phyloP scores from a whole-genome alignment of 1,140 invertebrate genomes.

The Drosophila varians region DNA sequence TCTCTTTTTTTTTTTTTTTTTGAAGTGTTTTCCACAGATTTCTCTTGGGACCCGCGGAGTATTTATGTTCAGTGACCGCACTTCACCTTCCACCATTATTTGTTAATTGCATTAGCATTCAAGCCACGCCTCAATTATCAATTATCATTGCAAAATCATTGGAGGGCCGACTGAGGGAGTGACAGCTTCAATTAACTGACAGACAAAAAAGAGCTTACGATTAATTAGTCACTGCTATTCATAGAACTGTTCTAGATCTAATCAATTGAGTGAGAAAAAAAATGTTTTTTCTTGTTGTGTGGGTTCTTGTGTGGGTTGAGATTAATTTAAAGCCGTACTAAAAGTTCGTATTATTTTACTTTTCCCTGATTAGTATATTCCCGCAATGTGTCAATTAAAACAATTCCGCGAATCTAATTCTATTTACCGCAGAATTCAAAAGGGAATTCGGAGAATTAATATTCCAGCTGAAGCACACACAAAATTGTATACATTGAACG shows the following conservation, averaged over 20 bases:
- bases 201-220: slow-evolving; percentile 12
- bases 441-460: background rate
- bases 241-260: background rate
- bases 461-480: background rate
- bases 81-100: slow-evolving; percentile 20
- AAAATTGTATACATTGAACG: background rate
- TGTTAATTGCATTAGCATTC: slow-evolving; percentile 39
- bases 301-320: background rate
- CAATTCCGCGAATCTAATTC: too few species aligned
- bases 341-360: background rate
- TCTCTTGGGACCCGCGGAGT: slow-evolving; percentile 19
- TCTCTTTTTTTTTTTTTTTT: background rate
- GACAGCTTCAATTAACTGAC: slow-evolving; percentile 43
- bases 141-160: slow-evolving; percentile 5
- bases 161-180: slow-evolving; percentile 1
- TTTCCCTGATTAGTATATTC: too few species aligned
- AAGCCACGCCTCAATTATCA: slow-evolving; percentile 7
- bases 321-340: background rate
- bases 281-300: background rate
- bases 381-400: too few species aligned
- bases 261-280: background rate
- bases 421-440: too few species aligned
- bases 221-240: slow-evolving; percentile 42
- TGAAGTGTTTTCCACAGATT: slow-evolving; percentile 5
- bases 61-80: slow-evolving; percentile 41